Base-by-base conservation (phyloP, 2,888 invertebrate genomes). In the Platynereis dumerilii region DNA sequence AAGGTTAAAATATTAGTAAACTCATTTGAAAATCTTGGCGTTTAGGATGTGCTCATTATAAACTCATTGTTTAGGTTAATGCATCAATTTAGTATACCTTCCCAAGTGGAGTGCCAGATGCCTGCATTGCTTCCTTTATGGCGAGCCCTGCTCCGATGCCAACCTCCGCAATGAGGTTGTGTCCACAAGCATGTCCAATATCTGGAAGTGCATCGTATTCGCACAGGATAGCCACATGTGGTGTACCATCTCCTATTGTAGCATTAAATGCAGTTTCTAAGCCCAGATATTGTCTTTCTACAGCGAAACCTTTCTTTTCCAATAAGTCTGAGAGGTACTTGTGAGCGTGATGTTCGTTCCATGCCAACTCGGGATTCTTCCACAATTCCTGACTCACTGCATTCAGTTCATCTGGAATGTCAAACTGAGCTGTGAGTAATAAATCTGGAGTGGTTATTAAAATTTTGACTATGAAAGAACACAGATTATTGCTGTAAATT, bases 341-440 rank as follows among this genome's bases (percentile, higher is more conserved):
- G 64, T 78, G 78, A 3, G 79, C 78, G 24, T 69, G 59, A 29
- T 67, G 60, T 61, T 83, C 82, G 55, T 80, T 70, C 60, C 69
- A 76, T 22, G 69, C 73, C 48, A 78, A 58, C 59, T 83, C 82
- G 0, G 82, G 83, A 60, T 78, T 74, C n/a, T 71, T 66, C 80
- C 80, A 81, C 3, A 82, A 71, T 10, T 76, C 71, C 42, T 73
- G 68, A 69, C 80, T 80, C 2, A 82, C 60, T 17, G 65, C 56
- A 48, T 73, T 61, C 54, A 81, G 72, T 0, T 72, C 71, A 5
- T 22, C 48, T 44, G 62, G 5, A 12, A 34, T 7, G 12, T 34
- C 12, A 34, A 34, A 34, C 12, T 34, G 5, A 34, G n/a, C n/a
- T n/a, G n/a, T n/a, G n/a, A n/a, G n/a, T n/a, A n/a, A n/a, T n/a